Conservation (phyloP, 2,113 vertebrate species). For the Otus sunia region DNA sequence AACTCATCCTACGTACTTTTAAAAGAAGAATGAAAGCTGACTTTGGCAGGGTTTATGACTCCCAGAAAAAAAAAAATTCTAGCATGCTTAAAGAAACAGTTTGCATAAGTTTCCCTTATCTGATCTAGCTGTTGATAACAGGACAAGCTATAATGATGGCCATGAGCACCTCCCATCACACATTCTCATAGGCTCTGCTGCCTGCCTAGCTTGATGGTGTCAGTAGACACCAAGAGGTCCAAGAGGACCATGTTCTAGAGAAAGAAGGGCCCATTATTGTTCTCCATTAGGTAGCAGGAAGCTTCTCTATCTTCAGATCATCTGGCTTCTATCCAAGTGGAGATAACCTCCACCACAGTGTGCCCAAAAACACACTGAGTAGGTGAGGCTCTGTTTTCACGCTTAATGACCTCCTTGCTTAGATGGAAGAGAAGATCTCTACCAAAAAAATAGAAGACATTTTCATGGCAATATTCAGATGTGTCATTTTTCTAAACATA, state of each 20-base stretch:
- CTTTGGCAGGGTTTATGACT: constrained; percentile 6
- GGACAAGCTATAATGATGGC: neutral
- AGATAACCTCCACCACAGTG: neutral
- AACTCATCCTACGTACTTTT: constrained; percentile 29
- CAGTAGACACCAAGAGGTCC: neutral
- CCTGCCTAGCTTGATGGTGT: neutral
- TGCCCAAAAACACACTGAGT: neutral
- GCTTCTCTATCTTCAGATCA: neutral
- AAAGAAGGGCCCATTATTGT: neutral
- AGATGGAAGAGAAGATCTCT: neutral
- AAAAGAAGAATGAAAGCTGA: constrained; percentile 44
- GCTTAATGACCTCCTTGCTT: neutral
- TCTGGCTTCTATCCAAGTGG: neutral
- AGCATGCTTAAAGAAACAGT: neutral
- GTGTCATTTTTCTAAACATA: neutral
- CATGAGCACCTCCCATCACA: neutral
- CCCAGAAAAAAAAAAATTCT: neutral
- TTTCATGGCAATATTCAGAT: neutral
- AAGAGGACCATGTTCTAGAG: neutral
- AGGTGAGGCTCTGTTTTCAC: neutral
- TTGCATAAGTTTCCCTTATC: constrained; percentile 9
- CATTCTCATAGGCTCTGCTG: neutral
- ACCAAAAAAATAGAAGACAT: neutral
- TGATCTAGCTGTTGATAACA: constrained; percentile 32
- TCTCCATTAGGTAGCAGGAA: neutral